A percentile compares a stretch with the other conserved stretches of the same genome.
Evolutionary conservation across 2,113 vertebrate genomes (phyloP).

Genomic region (Lates calcarifer): DNA sequence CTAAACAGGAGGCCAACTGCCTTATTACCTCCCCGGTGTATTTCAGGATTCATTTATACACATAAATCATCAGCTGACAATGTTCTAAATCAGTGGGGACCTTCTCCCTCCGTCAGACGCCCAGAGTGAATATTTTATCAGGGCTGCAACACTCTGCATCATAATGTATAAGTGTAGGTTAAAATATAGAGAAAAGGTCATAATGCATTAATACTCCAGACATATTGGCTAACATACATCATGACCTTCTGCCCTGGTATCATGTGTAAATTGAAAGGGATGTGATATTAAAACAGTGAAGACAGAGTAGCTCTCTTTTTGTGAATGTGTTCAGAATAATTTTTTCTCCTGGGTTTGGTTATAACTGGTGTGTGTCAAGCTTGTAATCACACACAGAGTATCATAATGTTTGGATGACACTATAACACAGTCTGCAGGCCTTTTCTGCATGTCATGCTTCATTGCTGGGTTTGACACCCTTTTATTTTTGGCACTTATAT

Average conservation of each 20-base stretch:
- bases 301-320: neutral
- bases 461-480: too few species aligned
- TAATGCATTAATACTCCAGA: slow-evolving; percentile 28
- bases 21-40: slow-evolving; percentile 55
- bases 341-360: neutral
- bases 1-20: slow-evolving; percentile 44
- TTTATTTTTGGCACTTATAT: too few species aligned
- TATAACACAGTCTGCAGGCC: neutral
- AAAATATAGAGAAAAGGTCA: slow-evolving; percentile 46
- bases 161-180: slow-evolving; percentile 36
- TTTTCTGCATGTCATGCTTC: neutral
- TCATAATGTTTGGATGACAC: neutral
- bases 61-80: slow-evolving; percentile 55
- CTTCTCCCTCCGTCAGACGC: neutral
- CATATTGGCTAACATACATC: slow-evolving; percentile 16
- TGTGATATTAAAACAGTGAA: slow-evolving; percentile 15
- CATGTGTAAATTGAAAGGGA: slow-evolving; percentile 34
- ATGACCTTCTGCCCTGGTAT: slow-evolving; percentile 25
- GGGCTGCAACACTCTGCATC: slow-evolving; percentile 19
- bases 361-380: neutral
- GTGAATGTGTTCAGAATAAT: neutral
- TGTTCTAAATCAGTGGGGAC: slow-evolving; percentile 42
- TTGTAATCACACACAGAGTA: neutral
- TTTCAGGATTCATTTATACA: slow-evolving; percentile 58
- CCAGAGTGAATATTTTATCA: slow-evolving; percentile 62